These are phyloP conservation scores for Tringa solitaria DNA, from an alignment of 2,113 vertebrate genomes.

Conservation along the genomic window DNA sequence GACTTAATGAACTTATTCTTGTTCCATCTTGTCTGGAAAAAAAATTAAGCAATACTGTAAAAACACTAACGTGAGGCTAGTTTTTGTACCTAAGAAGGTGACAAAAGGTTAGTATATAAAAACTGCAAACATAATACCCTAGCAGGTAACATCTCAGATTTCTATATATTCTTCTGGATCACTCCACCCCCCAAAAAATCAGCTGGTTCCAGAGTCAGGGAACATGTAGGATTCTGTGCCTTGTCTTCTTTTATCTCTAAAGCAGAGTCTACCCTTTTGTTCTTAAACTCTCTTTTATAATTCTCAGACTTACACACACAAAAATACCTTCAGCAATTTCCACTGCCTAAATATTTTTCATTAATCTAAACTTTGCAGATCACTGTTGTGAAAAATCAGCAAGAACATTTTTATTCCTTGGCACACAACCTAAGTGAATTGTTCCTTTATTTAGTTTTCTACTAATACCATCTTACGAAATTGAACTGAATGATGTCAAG, in stretches of 20 bases:
- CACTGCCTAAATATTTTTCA: not conserved
- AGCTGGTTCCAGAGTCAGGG: not conserved
- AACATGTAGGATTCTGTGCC: not conserved
- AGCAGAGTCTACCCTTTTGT: not conserved
- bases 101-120: not conserved
- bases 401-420: not conserved
- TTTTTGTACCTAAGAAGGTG: not conserved
- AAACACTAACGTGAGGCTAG: not conserved
- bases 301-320: not conserved
- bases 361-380: not conserved
- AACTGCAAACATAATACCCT: not conserved
- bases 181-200: not conserved
- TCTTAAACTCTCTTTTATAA: not conserved
- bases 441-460: not conserved
- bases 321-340: not conserved
- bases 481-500: not conserved
- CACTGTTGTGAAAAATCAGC: not conserved
- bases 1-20: not conserved
- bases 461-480: not conserved
- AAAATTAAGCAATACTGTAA: not conserved
- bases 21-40: not conserved
- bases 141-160: not conserved
- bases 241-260: not conserved
- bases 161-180: not conserved
- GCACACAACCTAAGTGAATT: not conserved